These are phyloP conservation scores for Coleophora deauratella DNA, from an alignment of 2,888 invertebrate genomes.

Conservation along the genomic window DNA sequence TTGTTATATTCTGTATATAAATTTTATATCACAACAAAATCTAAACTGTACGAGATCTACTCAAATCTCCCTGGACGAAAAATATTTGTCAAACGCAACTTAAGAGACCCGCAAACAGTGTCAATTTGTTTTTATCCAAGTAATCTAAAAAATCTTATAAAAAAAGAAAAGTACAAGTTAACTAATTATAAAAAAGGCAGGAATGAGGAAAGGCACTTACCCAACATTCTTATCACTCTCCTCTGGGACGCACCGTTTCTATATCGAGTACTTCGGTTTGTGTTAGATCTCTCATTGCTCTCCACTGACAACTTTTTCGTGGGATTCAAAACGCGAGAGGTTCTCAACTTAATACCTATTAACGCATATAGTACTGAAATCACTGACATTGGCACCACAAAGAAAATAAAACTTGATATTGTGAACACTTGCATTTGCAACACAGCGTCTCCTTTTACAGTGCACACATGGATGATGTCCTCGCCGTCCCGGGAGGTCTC, in stretches of 20 bases:
- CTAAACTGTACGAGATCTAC: no score
- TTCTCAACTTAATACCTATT: conserved; percentile 81
- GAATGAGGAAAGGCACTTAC: conserved; percentile 65
- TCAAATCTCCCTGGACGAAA: no score
- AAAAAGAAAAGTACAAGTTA: neutral
- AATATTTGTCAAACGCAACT: no score
- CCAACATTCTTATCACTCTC: conserved; percentile 85
- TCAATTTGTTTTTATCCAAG: no score
- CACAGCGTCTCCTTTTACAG: conserved; percentile 72
- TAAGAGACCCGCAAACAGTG: no score
- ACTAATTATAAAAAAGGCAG: neutral
- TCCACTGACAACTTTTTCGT: conserved; percentile 70
- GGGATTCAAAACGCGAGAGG: conserved; percentile 76
- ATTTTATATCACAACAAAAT: no score
- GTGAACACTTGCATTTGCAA: conserved; percentile 85
- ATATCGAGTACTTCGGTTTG: conserved; percentile 53
- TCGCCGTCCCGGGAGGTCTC: conserved; percentile 65
- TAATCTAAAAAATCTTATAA: no score
- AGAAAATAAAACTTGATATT: conserved; percentile 87
- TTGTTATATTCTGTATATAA: no score
- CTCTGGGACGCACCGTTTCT: conserved; percentile 74
- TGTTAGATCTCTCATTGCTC: conserved; percentile 46
- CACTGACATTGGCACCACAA: conserved; percentile 89
- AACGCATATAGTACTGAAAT: conserved; percentile 87
- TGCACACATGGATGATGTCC: conserved; percentile 68